phyloP scores from a whole-genome alignment of 2,797 vertebrate species.

The Nothura maculosa region DNA sequence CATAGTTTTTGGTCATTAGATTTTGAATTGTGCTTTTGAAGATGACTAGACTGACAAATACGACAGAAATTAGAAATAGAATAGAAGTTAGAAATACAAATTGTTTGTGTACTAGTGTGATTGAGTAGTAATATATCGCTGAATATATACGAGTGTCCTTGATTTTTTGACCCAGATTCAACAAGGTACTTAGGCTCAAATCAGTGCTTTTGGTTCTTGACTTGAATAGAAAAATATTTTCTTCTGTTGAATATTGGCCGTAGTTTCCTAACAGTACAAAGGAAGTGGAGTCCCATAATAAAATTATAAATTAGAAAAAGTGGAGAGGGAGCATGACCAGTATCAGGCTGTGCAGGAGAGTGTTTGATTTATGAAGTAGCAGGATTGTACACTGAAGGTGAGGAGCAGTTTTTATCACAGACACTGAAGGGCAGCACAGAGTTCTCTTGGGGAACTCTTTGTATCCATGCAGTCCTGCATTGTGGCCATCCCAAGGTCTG shows the following conservation, averaged over 20 bases:
- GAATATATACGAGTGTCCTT: background rate
- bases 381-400: background rate
- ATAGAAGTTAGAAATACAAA: too few species aligned
- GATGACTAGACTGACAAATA: background rate
- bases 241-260: background rate
- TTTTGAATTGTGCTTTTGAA: background rate
- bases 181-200: background rate
- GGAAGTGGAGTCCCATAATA: background rate
- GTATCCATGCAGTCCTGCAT: background rate
- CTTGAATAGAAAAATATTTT: background rate
- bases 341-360: background rate
- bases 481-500: background rate
- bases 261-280: background rate
- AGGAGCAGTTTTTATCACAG: background rate
- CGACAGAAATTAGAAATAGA: background rate
- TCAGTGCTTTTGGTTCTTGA: background rate
- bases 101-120: background rate
- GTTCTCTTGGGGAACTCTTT: background rate
- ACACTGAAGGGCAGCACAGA: background rate
- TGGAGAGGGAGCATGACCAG: accelerated
- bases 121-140: background rate
- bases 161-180: background rate
- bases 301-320: background rate
- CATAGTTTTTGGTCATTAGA: background rate
- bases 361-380: background rate